phyloP scores from a whole-genome alignment of 1,140 invertebrate genomes.

The Acyrthosiphon pisum region DNA sequence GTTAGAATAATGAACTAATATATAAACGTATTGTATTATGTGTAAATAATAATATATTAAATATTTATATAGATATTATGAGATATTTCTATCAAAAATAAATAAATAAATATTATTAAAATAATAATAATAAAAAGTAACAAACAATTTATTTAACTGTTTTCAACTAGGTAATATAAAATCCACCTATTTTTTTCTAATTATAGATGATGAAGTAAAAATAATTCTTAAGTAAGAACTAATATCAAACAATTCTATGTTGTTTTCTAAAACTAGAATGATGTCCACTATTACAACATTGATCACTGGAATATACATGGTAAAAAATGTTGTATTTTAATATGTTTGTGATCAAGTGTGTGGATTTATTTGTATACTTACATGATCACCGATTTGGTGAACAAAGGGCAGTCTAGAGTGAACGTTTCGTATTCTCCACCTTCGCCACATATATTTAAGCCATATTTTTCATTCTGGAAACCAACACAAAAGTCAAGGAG shows the following conservation, averaged over 20 bases:
- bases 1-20: neutral
- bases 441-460: conserved; percentile 97
- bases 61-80: neutral
- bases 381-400: conserved; percentile 88
- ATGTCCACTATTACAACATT: conserved; percentile 47
- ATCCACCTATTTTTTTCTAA: conserved; percentile 29
- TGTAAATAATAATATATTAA: neutral
- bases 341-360: conserved; percentile 57
- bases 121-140: conserved; percentile 7
- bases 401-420: conserved; percentile 95
- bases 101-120: neutral
- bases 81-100: neutral
- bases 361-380: conserved; percentile 69
- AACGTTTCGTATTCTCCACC: conserved; percentile 99
- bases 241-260: conserved; percentile 38
- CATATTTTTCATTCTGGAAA: conserved; percentile 87
- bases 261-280: conserved; percentile 51
- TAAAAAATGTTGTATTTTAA: conserved; percentile 57
- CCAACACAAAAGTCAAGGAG: conserved; percentile 59
- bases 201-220: neutral
- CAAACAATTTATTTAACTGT: neutral
- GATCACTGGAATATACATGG: conserved; percentile 38
- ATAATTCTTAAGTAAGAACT: conserved; percentile 25
- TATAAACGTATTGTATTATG: conserved; percentile 5
- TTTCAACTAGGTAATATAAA: conserved; percentile 15